Evolutionary conservation across 53 echinoderm and acorn worm genomes (phyloP), one percentile per base, ranked within the genome.

Genomic region (Hippasteria phrygiana): DNA sequence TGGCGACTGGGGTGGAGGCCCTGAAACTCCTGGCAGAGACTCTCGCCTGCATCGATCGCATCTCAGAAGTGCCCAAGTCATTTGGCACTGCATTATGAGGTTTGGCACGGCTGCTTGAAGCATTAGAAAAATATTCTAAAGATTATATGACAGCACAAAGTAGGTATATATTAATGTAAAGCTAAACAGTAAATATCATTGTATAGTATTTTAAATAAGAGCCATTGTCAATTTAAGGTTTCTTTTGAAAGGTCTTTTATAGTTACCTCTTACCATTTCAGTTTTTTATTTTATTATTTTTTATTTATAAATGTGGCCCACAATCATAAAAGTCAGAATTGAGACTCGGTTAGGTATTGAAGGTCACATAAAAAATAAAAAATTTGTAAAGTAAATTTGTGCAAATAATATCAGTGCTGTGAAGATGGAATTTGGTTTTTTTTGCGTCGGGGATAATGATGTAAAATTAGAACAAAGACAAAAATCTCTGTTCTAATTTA

Each of bases 1-100:
- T 97, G 87, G 88, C 95, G 89, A 51, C 74, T 24, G 97, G 97
- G 7, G 97, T 97, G 36, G 97, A 97, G 31, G 83, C 92, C 27
- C 87, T 97, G 48, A 97, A 97, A 55, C 59, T 97, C 37, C 83
- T 97, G 71, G 97, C 97, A 22, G 95, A 97, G 88, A 97, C 97
- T 0, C 69, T 97, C 24, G 95, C 90, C 76, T 97, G 95, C 76
- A 95, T 97, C 67, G 97, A 97, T 74, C 95, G 93, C 80, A 80
- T 97, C 66, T 87, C 93, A 24, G 97, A 97, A 87, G 93, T 91
- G 74, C 90, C 82, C n/a, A 78, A 87, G 14, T 92, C 90, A 26
- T 92, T 90, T 42, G 96, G 96, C 42, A 93, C 96, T 37, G 93
- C 95, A 9, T 90, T 92, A 88, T 94, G 95, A 92, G 71, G 46